These are phyloP conservation scores for Halocynthia aurantium DNA, from an alignment of 23 tunicate species.

Conservation along the genomic window DNA sequence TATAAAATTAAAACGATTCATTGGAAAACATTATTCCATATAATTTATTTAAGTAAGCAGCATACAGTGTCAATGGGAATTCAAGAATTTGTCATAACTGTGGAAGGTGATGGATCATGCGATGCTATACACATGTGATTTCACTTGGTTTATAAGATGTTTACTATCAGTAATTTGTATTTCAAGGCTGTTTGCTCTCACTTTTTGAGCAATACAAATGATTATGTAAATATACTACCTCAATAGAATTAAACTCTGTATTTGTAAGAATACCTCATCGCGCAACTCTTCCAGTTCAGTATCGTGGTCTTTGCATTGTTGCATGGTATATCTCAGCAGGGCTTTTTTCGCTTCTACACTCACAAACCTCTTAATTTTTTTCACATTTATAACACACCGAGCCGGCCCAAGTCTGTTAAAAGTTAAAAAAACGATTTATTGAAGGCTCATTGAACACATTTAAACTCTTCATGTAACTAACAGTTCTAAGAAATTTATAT, in stretches of 20 bases:
- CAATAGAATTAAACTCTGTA: not conserved
- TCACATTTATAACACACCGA: conserved; percentile 35
- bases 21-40: too few relatives aligned
- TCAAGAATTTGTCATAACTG: too few relatives aligned
- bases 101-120: too few relatives aligned
- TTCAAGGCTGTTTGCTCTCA: too few relatives aligned
- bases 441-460: not conserved
- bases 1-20: too few relatives aligned
- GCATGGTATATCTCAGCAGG: conserved; percentile 21
- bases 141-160: too few relatives aligned
- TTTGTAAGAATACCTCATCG: conserved; percentile 16
- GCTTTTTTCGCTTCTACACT: not conserved
- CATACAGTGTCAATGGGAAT: too few relatives aligned
- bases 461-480: not conserved
- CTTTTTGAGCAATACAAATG: too few relatives aligned
- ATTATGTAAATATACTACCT: too few relatives aligned
- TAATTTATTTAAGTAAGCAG: too few relatives aligned
- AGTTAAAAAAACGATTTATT: not conserved
- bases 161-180: too few relatives aligned
- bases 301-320: conserved; percentile 27
- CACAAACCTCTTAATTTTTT: conserved; percentile 21
- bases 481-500: conserved; percentile 4
- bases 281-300: conserved; percentile 29
- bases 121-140: too few relatives aligned
- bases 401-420: conserved; percentile 23